Conservation (phyloP, 2,888 invertebrate species). For the Scaptodrosophila latifasciaeformis region DNA sequence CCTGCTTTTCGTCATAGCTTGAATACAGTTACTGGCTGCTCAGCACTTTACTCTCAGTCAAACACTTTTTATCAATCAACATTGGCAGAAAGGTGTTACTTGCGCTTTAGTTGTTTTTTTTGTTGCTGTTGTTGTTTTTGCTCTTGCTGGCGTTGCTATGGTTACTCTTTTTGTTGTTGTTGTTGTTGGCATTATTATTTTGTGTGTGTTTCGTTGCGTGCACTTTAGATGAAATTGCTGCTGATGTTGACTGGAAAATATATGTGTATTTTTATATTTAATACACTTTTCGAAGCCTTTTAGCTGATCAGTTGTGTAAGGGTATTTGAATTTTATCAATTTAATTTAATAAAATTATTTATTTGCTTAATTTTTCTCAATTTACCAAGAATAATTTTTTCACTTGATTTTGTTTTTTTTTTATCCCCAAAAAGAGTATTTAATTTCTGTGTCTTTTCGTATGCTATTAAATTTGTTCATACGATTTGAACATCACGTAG, state of each 20-base stretch:
- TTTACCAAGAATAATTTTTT: no score
- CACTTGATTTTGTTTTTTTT: no score
- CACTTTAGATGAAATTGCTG: slow-evolving; percentile 64
- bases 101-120: slow-evolving; percentile 21
- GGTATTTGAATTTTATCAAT: no score
- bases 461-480: slow-evolving; percentile 40
- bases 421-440: no score
- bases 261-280: slow-evolving; percentile 17
- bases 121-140: slow-evolving; percentile 18
- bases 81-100: slow-evolving; percentile 58
- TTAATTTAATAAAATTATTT: no score
- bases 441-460: no score
- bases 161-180: slow-evolving; percentile 22
- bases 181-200: no score
- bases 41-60: slow-evolving; percentile 45
- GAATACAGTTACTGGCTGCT: slow-evolving; percentile 22
- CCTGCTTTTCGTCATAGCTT: slow-evolving; percentile 4
- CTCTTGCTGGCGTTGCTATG: slow-evolving; percentile 1
- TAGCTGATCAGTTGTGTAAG: no score
- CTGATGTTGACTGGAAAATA: slow-evolving; percentile 56
- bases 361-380: no score
- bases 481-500: slow-evolving; percentile 56
- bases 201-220: slow-evolving; percentile 59
- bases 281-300: no score
- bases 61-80: slow-evolving; percentile 64